Percentiles rank a stretch among this genome's conserved stretches.
Evolutionary conservation across 1,140 invertebrate genomes (phyloP).

Genomic region (Drosophila nikananu): DNA sequence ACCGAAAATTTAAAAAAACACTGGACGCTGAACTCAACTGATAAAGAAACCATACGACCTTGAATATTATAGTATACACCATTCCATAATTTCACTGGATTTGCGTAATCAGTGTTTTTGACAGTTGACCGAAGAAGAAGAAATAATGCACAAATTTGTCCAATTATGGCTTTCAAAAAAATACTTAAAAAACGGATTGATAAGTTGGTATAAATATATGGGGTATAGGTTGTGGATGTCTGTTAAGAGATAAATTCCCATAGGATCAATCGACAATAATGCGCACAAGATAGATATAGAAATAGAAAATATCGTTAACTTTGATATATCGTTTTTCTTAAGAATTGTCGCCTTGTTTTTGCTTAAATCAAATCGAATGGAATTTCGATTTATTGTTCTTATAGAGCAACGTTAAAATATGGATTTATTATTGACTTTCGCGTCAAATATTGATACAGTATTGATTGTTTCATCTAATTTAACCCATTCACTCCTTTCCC

Average conservation of each 20-base stretch:
- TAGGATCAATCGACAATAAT: not conserved
- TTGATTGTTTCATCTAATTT: not conserved
- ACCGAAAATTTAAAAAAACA: not conserved
- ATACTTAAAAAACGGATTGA: too few relatives aligned
- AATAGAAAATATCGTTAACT: not conserved
- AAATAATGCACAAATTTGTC: not conserved
- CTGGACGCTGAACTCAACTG: not conserved
- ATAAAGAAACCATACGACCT: constrained; percentile 5
- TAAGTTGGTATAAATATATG: not conserved
- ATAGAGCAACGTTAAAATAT: not conserved
- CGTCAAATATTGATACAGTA: not conserved
- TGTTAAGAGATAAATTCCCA: not conserved
- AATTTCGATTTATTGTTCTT: not conserved
- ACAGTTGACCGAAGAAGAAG: not conserved
- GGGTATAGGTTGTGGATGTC: not conserved
- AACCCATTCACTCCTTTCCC: constrained; percentile 8
- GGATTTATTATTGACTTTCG: not conserved
- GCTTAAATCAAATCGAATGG: not conserved
- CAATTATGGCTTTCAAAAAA: not conserved
- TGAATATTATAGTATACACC: not conserved
- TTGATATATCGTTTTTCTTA: not conserved
- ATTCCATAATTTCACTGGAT: not conserved
- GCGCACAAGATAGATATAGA: not conserved
- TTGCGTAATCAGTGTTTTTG: not conserved
- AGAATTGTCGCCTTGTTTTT: not conserved